Evolutionary conservation across 1,140 invertebrate genomes (phyloP).

Genomic region (Hycleus phaleratus): DNA sequence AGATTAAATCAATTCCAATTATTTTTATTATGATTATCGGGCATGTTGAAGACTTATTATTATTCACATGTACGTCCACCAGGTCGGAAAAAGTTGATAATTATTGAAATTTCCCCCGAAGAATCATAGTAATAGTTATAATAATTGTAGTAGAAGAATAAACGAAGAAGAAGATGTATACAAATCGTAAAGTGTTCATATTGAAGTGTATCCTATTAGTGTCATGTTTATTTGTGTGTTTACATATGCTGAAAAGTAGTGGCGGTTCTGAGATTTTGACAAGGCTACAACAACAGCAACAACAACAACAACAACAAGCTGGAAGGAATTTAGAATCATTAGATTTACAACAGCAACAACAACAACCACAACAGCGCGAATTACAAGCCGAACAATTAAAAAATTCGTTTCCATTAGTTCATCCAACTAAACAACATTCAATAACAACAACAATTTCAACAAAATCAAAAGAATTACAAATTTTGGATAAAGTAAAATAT

Average conservation of each 20-base stretch:
- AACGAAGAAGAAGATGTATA: slow-evolving; percentile 26
- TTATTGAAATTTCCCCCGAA: neutral
- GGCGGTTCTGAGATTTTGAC: slow-evolving; percentile 15
- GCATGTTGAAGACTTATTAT: slow-evolving; percentile 26
- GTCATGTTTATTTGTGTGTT: slow-evolving; percentile 27
- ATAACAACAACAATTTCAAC: neutral
- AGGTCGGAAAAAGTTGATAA: slow-evolving; percentile 29
- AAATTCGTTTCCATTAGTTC: too few relatives aligned
- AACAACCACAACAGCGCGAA: slow-evolving; percentile 4
- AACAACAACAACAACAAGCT: slow-evolving; percentile 6
- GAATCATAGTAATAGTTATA: neutral
- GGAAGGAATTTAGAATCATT: slow-evolving; percentile 36
- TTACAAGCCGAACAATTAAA: neutral
- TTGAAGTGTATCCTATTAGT: slow-evolving; percentile 29
- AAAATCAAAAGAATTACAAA: neutral
- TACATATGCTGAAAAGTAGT: slow-evolving; percentile 30
- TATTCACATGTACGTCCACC: slow-evolving; percentile 33
- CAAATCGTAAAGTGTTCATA: slow-evolving; percentile 33
- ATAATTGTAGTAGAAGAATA: neutral
- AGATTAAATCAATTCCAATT: too few relatives aligned
- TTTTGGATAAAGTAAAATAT: slow-evolving; percentile 40
- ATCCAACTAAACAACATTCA: neutral
- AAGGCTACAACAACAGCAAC: too few relatives aligned
- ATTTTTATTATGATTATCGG: slow-evolving; percentile 23
- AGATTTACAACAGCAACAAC: slow-evolving; percentile 18